phyloP scores from a whole-genome alignment of 2,888 invertebrate species.

The Drosophila longiperda region DNA sequence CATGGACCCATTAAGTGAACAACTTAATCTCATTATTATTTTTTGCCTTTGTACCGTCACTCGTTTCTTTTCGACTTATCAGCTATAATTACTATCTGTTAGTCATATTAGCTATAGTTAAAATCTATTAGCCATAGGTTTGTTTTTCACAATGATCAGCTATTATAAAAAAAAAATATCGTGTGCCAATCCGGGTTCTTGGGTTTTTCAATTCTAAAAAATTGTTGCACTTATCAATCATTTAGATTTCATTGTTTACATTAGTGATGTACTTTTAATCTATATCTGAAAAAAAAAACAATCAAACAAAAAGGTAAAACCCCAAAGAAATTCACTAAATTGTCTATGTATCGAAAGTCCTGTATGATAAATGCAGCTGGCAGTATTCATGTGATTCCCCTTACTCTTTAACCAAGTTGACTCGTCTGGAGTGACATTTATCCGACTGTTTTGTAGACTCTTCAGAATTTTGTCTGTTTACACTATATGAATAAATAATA shows the following conservation, averaged over 20 bases:
- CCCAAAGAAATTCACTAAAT: neutral
- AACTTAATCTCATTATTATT: neutral
- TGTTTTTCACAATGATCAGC: neutral
- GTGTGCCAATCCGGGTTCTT: no score
- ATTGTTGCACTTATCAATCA: neutral
- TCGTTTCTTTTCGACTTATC: neutral
- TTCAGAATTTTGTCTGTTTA: neutral
- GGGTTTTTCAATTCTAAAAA: no score
- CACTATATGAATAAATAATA: no score
- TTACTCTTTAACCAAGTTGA: neutral
- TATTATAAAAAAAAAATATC: neutral
- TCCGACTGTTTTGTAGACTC: neutral
- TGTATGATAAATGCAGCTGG: neutral
- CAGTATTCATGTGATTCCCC: neutral
- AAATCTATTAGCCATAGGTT: neutral
- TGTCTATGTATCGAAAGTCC: neutral
- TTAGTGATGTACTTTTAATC: neutral
- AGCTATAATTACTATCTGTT: neutral
- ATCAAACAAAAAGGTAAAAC: no score
- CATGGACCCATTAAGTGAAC: neutral
- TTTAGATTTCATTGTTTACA: neutral
- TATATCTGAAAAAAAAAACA: neutral
- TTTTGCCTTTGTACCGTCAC: neutral
- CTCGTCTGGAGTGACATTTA: neutral
- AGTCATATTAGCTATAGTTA: neutral